These are phyloP conservation scores for Pachypeltis micranthus DNA, from an alignment of 1,140 invertebrate genomes.

Conservation along the genomic window DNA sequence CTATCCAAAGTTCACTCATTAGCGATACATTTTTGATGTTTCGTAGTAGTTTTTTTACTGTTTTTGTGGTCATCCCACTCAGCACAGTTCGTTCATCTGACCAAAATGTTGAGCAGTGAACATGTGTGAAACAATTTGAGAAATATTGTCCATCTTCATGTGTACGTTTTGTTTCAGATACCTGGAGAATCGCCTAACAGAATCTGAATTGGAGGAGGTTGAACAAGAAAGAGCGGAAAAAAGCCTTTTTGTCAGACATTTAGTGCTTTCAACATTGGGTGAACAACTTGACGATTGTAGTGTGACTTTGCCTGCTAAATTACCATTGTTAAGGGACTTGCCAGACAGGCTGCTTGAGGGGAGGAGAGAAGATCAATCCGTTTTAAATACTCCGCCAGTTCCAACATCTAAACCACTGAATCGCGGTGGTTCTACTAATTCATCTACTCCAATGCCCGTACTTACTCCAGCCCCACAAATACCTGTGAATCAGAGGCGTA, in stretches of 20 bases:
- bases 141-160: background rate
- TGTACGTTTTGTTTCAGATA: conserved; percentile 37
- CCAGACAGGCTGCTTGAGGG: background rate
- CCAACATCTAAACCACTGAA: background rate
- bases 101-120: too few relatives aligned
- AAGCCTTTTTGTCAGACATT: conserved; percentile 55
- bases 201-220: conserved; percentile 41
- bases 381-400: background rate
- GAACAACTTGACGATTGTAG: conserved; percentile 1
- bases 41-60: too few relatives aligned
- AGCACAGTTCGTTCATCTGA: too few relatives aligned
- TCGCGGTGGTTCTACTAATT: background rate
- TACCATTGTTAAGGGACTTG: conserved; percentile 7
- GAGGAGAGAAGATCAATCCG: background rate
- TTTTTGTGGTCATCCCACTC: too few relatives aligned
- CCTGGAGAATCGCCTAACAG: conserved; percentile 43
- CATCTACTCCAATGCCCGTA: background rate
- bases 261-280: conserved; percentile 38
- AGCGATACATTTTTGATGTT: too few relatives aligned
- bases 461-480: conserved; percentile 5
- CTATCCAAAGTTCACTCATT: too few relatives aligned
- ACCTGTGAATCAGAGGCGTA: background rate
- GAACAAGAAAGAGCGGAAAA: conserved; percentile 50
- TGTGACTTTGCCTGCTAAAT: background rate
- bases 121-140: too few relatives aligned